Base-by-base conservation (phyloP, 1,140 invertebrate genomes). In the Rhyacophila brunnea region DNA sequence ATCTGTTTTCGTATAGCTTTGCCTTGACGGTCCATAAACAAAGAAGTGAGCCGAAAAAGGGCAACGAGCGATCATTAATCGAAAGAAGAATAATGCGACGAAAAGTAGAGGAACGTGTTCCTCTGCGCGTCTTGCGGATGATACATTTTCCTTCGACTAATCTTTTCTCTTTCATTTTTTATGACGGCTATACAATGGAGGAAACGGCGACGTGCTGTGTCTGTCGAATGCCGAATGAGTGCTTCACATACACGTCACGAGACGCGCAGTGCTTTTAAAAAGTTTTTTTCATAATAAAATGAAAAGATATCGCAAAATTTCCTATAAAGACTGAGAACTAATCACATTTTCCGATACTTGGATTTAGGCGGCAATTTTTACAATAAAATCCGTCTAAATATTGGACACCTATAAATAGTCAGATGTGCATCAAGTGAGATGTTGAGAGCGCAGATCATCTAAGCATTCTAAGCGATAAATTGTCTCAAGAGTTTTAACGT, bases 81-180 rank as follows among this genome's bases (percentile, higher is more conserved):
- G 52, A 50, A 19, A 40, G 44, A 43, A 55, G 19, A 28, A 28
- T 28, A 28, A 28, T 46, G 13, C 11, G 11, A 32, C 17, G 53
- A 44, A 20, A 32, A 45, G 19, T 19, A 43, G 28, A 23, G 35
- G 36, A 34, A 62, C 60, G 60, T 62, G 60, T 53, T 53, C 36
- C 19, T 18, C 49, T 1, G 23, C 44, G 9, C 34, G 54, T 52
- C 54, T 47, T 50, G 42, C 35, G 60, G 60, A 62, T 62, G 60
- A 62, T 58, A 58, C 60, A 48, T 50, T 49, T 62, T 46, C 42
- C 18, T 35, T 45, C 28, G 19, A 38, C 44, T 62, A 54, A 57
- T 57, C 60, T 62, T 55, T 55, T 46, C 48, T 44, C 36, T 44
- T 58, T 49, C 49, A 14, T 42, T 58, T 58, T 58, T 61, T 59